Evolutionary conservation across 2,113 vertebrate species (phyloP), one percentile per base, ranked within the genome.

Genomic region (Dromiciops gliroides): DNA sequence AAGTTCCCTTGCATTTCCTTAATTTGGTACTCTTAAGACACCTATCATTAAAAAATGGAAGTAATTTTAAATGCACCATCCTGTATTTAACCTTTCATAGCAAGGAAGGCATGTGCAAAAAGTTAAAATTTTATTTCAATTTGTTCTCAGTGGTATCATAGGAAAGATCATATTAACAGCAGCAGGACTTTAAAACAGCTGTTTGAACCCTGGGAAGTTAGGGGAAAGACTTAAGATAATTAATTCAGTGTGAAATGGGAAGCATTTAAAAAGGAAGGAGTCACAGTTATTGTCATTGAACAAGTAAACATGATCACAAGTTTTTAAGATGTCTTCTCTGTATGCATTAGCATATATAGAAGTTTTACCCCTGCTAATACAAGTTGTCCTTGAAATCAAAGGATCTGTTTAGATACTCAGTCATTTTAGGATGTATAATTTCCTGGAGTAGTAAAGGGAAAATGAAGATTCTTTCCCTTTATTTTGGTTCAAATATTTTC

Each of bases 151-250:
- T 97, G 92, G 92, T 97, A 96, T 98, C 95, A 53, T 97, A 98
- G 97, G 96, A 96, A 98, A 97, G 95, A 97, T 98, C 96, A 97
- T 97, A 97, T 56, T 96, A 96, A 97, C 56, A 98, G 97, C 96
- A 98, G 95, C 94, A 47, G 94, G 96, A 95, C 97, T 98, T 98
- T 97, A 97, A 98, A 97, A 97, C 98, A 96, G 98, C 97, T 98
- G 91, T 97, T 98, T 97, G 95, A 98, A 98, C 94, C 96, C 97
- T 94, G 98, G 97, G 97, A 98, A 97, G 97, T 97, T 93, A 44
- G 48, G 93, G 89, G 23, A 3, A 95, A 96, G 96, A 98, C 96
- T 95, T 60, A 44, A 51, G 97, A 95, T 98, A 98, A 97, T 98
- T 98, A 97, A 95, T 98, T 98, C 93, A 37, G 49, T 98, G 96